Conservation (phyloP, 1,140 invertebrate genomes). For the Halyomorpha halys region DNA sequence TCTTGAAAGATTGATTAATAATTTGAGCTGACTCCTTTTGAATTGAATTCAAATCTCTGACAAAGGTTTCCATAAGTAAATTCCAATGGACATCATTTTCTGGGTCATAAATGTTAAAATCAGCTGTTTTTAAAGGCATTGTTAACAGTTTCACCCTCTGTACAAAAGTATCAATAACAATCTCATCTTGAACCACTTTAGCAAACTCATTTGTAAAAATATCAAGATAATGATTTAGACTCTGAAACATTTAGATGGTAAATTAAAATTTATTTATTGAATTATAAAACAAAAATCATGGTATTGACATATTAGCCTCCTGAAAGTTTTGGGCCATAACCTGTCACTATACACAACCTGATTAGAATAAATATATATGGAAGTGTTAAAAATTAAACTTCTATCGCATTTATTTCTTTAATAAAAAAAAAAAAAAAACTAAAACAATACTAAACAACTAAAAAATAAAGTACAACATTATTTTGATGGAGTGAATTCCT, state of each 20-base stretch:
- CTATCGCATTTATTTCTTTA: too few relatives aligned
- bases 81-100: slow-evolving; percentile 74
- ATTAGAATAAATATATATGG: too few relatives aligned
- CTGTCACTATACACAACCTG: too few relatives aligned
- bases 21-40: slow-evolving; percentile 74
- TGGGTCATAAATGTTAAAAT: slow-evolving; percentile 69
- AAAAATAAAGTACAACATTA: too few relatives aligned
- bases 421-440: too few relatives aligned
- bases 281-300: too few relatives aligned
- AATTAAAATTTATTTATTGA: too few relatives aligned
- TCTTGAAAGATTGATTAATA: slow-evolving; percentile 75
- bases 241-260: slow-evolving; percentile 36
- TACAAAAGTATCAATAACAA: slow-evolving; percentile 69
- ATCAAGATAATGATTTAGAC: slow-evolving; percentile 75
- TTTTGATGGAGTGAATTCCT: too few relatives aligned
- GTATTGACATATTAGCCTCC: too few relatives aligned
- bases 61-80: slow-evolving; percentile 61
- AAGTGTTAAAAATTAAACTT: too few relatives aligned
- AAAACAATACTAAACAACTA: too few relatives aligned
- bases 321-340: too few relatives aligned
- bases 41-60: slow-evolving; percentile 56
- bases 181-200: slow-evolving; percentile 71
- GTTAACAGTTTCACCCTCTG: slow-evolving; percentile 60
- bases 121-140: slow-evolving; percentile 57
- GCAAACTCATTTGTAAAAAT: slow-evolving; percentile 79